Base-by-base conservation (phyloP, 92 coral and sea anemone genomes). In the Montipora capitata region DNA sequence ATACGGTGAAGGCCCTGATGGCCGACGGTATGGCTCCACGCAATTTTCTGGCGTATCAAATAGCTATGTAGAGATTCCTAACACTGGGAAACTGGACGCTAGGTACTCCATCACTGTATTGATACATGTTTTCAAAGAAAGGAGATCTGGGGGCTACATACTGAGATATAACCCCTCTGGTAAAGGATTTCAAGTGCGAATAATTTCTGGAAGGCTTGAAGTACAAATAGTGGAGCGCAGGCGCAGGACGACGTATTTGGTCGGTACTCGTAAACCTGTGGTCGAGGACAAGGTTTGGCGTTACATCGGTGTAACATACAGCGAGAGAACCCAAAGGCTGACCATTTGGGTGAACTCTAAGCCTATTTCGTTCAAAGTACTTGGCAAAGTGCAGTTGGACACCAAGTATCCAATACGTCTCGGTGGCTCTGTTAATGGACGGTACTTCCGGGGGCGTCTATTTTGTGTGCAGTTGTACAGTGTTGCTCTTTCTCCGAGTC, bases 11-110 rank as follows among this genome's bases (percentile, higher is more conserved):
- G 95, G 95, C 11, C 95, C 95, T 40, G 95, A 92, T 69, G 81
- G 90, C 2, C 92, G 87, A 41, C 87, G 87, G 43, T 71, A 79
- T 18, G 95, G 95, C 4, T 82, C 95, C 18, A 8, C 72, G 16
- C 81, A 84, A n/a, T 92, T 92, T 86, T 80, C 68, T 38, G 95
- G 95, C 42, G 45, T 92, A 66, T 54, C 65, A 41, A 88, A 54
- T 40, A 92, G 95, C 74, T 92, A 92, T 83, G 93, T 88, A 39
- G 68, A 62, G 79, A 92, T 92, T 17, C 95, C 92, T 15, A 92
- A 92, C 90, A 66, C 76, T 14, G 92, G 95, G n/a, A 82, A 83
- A 70, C 77, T 92, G 38, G 92, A 92, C 78, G 90, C 95, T 0
- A 80, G 87, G 73, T 85, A 85, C 8, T 92, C 95, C 13, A 84